These are phyloP conservation scores for Dromaius novaehollandiae DNA, from an alignment of 2,113 vertebrate species.

Conservation along the genomic window DNA sequence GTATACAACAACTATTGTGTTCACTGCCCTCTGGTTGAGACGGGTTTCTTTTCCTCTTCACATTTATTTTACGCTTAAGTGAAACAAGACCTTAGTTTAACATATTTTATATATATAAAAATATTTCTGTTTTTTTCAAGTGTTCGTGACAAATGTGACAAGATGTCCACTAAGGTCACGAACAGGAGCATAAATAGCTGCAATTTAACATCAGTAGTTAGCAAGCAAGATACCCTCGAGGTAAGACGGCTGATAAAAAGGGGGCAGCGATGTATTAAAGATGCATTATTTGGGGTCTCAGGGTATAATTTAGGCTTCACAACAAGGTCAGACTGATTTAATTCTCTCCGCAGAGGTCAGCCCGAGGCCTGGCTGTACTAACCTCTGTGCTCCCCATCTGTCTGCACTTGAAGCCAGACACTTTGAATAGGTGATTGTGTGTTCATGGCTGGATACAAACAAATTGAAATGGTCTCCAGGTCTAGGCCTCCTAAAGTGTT, in stretches of 20 bases:
- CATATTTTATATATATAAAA: background rate
- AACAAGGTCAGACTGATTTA: conserved; percentile 72
- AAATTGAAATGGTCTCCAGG: conserved; percentile 66
- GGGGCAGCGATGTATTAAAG: conserved; percentile 67
- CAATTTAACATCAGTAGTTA: conserved; percentile 68
- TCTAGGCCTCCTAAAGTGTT: background rate
- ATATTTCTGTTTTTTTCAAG: conserved; percentile 36
- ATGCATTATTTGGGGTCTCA: conserved; percentile 70
- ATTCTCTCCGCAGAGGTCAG: conserved; percentile 73
- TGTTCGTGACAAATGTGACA: conserved; percentile 56
- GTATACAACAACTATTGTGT: conserved; percentile 27
- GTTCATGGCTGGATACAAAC: conserved; percentile 66
- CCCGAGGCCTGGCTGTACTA: conserved; percentile 71
- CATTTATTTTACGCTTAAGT: conserved; percentile 34
- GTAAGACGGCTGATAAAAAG: conserved; percentile 68
- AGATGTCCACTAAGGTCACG: conserved; percentile 60
- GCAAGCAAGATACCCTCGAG: conserved; percentile 65
- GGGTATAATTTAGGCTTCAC: conserved; percentile 72
- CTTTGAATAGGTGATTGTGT: conserved; percentile 77
- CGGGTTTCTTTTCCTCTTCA: conserved; percentile 36
- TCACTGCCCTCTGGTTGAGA: background rate
- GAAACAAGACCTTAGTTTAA: conserved; percentile 50
- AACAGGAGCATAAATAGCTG: conserved; percentile 65
- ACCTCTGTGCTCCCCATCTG: conserved; percentile 70
- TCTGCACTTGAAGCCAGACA: conserved; percentile 66